Base-by-base conservation (phyloP, 2,113 vertebrate genomes). In the Vicugna pacos region DNA sequence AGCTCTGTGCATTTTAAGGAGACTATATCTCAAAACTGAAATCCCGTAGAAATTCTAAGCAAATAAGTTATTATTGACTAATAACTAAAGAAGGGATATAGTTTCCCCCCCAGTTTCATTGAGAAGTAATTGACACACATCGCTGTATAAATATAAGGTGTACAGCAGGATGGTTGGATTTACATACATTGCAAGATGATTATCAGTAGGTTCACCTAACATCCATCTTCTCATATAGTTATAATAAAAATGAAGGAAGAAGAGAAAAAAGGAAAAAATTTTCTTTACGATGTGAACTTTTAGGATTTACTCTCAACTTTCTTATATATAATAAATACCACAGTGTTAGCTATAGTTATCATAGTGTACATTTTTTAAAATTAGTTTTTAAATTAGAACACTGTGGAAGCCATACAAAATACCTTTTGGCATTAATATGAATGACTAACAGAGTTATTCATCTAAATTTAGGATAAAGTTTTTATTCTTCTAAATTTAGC, bases 401-500 rank as follows among this genome's bases (percentile, higher is more conserved):
- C 19, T 30, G 1, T 81, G 38, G 5, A 46, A 52, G 3, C 15
- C 17, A 48, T 32, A 81, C 90, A 32, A 92, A 58, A 67, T 69
- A 50, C 8, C 4, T 3, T 85, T 75, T 73, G 70, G 1, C 35
- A 69, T 60, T 72, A 91, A 88, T 65, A 73, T 82, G 8, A 83
- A 72, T 79, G 5, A 54, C 17, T 50, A 67, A 94, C 93, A 83
- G 11, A 87, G 1, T 46, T 79, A 77, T 77, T 20, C 7, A 35
- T 58, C 38, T 64, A 84, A 89, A n/a, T 75, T 82, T 15, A 85
- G 46, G 20, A 52, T 69, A 86, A 46, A 85, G 9, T 30, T 84
- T 84, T 95, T 67, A 75, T 87, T 91, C 13, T 70, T 86, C 58
- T 80, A 50, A 83, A 85, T 94, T 83, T 6, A 88, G 30, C 5